Base-by-base conservation (phyloP, 1,140 invertebrate genomes). In the Adelges cooleyi region DNA sequence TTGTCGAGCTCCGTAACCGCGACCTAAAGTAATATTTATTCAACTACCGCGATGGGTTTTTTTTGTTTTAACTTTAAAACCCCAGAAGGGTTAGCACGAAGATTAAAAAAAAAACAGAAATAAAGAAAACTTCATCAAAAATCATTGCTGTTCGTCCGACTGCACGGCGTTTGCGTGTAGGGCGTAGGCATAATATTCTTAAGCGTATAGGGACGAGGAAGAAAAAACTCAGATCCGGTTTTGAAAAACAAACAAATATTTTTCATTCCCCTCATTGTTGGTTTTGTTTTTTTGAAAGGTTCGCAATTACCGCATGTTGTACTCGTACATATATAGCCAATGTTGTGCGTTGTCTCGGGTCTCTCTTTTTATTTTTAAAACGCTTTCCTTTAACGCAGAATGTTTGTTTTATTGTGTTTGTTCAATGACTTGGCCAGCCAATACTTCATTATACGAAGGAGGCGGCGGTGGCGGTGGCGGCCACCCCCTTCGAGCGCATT, bases 391-490 rank as follows among this genome's bases (percentile, higher is more conserved):
- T 15, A 33, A 17, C 56, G 17, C 25, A 48, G 46, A 62, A 62
- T 62, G 42, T 62, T 62, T 62, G 56, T 62, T 62, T 48, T 62
- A 62, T 62, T 62, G 44, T 62, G 42, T 62, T 62, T 62, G 56
- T 25, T 46, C 56, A 62, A 62, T 62, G 56, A 62, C 56, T 62
- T 48, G 56, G 56, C 56, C 56, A 48, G 56, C 56, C 56, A 48
- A 62, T 62, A 62, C 56, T 62, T 62, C 56, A 62, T 62, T 62
- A 62, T 48, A 33, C 56, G 17, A 20, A 11, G 1, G 36, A 20
- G 15, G 52, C 36, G 10, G 15, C 11, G 20, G 36, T 25, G 36
- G 36, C 53, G 40, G 25, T 10, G n/a, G 36, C 23, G n/a, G 11
- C 9, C 13, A 22, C 5, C 23, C 40, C 1, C 54, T 22, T 3